Evolutionary conservation across 2,797 vertebrate species (phyloP).

Genomic region (Crypturellus tataupa): DNA sequence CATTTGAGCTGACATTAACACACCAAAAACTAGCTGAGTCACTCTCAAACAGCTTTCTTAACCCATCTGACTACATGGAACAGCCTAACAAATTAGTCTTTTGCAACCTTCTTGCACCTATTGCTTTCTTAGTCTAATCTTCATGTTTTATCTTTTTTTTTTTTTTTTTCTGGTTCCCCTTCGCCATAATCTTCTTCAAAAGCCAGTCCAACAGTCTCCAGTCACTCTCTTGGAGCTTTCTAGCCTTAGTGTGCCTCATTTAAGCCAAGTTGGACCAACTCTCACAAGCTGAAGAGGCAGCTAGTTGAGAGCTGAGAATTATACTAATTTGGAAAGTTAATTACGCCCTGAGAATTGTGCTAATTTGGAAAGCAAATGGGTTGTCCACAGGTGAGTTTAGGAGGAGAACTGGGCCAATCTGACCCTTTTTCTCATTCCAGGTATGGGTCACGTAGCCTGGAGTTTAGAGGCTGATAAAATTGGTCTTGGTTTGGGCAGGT

Average conservation of each 20-base stretch:
- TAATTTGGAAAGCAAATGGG: no score
- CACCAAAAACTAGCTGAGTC: background rate
- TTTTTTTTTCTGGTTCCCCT: background rate
- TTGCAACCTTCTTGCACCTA: accelerated
- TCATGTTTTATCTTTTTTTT: background rate
- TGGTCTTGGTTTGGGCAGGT: background rate
- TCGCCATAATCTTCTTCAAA: background rate
- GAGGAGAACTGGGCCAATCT: background rate
- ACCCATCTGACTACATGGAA: accelerated
- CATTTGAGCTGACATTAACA: background rate
- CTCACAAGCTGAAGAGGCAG: no score
- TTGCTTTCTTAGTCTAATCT: background rate
- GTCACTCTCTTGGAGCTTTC: background rate
- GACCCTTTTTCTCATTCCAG: background rate
- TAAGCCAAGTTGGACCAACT: background rate
- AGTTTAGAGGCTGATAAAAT: background rate
- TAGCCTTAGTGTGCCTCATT: accelerated
- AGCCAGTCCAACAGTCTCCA: background rate
- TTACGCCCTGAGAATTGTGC: background rate
- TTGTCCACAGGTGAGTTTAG: background rate
- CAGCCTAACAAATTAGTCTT: no score
- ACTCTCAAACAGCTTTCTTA: accelerated
- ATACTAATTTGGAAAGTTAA: no score
- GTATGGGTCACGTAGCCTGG: background rate
- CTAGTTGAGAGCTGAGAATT: background rate